Percentiles rank a stretch among this genome's conserved stretches.
These are phyloP conservation scores for Nineta flava DNA, from an alignment of 2,888 invertebrate species.

Conservation along the genomic window DNA sequence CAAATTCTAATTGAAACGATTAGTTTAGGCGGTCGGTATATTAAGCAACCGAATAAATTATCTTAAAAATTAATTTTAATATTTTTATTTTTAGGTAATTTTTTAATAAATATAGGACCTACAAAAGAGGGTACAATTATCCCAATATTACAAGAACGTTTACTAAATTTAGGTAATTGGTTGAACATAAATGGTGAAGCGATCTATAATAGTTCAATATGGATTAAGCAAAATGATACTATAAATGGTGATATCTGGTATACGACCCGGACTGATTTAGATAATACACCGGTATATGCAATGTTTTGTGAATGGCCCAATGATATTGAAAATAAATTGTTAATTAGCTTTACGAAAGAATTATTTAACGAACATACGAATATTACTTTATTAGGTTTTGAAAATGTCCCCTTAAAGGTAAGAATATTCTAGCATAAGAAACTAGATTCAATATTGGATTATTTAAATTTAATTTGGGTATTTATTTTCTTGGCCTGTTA, in stretches of 20 bases:
- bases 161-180: slow-evolving; percentile 67
- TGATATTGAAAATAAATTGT: slow-evolving; percentile 19
- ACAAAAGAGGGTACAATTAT: slow-evolving; percentile 75
- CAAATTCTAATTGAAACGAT: slow-evolving; percentile 57
- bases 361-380: background rate
- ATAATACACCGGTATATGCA: slow-evolving; percentile 38
- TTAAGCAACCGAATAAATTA: background rate
- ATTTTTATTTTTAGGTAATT: slow-evolving; percentile 37
- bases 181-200: slow-evolving; percentile 72
- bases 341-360: background rate
- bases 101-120: slow-evolving; percentile 78
- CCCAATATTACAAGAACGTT: slow-evolving; percentile 74
- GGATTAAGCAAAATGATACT: slow-evolving; percentile 69
- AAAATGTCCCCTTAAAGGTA: background rate
- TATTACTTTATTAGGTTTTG: background rate
- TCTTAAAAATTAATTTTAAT: background rate
- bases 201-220: slow-evolving; percentile 63
- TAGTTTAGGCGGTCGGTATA: slow-evolving; percentile 56
- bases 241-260: slow-evolving; percentile 57
- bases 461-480: too few species aligned
- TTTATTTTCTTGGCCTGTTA: too few species aligned
- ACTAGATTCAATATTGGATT: too few species aligned
- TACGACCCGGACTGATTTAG: slow-evolving; percentile 26
- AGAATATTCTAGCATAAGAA: too few species aligned
- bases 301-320: slow-evolving; percentile 55